Percentiles rank a stretch among this genome's conserved stretches.
Conservation (phyloP, 1,140 invertebrate species). For the Gonioctena quinquepunctata region DNA sequence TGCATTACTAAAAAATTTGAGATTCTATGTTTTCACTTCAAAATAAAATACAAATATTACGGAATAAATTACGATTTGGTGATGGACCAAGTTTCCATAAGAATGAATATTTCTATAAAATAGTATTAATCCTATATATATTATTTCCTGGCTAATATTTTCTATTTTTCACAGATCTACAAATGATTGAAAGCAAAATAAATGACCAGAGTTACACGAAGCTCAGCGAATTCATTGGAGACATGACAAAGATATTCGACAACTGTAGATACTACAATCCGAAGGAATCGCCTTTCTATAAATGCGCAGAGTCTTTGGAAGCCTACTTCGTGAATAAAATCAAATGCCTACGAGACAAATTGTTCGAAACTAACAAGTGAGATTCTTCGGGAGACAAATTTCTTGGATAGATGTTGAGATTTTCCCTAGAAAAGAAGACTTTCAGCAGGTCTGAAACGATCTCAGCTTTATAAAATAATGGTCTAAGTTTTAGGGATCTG, state of each 20-base stretch:
- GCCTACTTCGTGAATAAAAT: conserved; percentile 94
- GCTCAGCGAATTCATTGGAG: conserved; percentile 93
- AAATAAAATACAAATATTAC: no score
- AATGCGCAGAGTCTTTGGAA: conserved; percentile 92
- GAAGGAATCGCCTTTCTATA: conserved; percentile 91
- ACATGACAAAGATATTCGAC: conserved; percentile 98
- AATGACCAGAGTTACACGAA: conserved; percentile 82
- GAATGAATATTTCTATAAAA: no score
- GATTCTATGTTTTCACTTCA: no score
- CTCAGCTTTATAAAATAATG: conserved; percentile 30
- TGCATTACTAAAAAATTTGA: no score
- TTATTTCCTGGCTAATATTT: no score
- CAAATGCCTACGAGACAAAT: conserved; percentile 79
- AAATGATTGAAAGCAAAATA: conserved; percentile 89
- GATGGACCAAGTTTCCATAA: no score
- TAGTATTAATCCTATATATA: no score
- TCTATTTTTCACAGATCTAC: conserved; percentile 76
- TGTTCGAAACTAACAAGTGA: conserved; percentile 63
- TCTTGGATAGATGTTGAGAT: conserved; percentile 10
- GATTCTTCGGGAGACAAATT: background rate
- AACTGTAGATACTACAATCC: conserved; percentile 98
- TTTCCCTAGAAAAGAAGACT: conserved; percentile 14
- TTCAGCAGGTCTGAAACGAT: conserved; percentile 36
- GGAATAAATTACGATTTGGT: no score
- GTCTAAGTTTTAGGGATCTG: conserved; percentile 24